phyloP scores from a whole-genome alignment of 30 jellyfish, hydroid and myxozoan genomes.

The Clytia hemisphaerica region DNA sequence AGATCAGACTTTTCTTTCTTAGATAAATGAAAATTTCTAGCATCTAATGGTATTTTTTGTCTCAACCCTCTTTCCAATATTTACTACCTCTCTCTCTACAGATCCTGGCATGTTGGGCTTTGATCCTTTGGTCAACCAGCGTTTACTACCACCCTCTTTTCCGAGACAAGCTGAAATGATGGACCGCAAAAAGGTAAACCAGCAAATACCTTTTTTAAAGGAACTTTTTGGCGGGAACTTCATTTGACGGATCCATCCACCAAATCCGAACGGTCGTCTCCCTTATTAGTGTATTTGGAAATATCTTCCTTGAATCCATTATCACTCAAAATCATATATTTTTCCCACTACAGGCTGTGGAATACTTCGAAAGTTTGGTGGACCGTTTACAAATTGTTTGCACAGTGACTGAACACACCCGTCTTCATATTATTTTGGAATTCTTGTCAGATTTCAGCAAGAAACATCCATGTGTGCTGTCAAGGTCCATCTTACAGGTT shows the following conservation, averaged over 20 bases:
- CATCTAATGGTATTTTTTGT: too few relatives aligned
- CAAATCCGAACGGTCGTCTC: constrained; percentile 49
- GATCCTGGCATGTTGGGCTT: constrained; percentile 54
- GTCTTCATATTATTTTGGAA: constrained; percentile 49
- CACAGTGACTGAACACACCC: constrained; percentile 41
- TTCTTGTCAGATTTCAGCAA: constrained; percentile 52
- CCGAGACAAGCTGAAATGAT: constrained; percentile 63
- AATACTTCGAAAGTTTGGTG: constrained; percentile 24
- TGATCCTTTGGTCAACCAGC: constrained; percentile 77
- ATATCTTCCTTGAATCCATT: constrained; percentile 48
- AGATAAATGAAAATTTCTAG: too few relatives aligned
- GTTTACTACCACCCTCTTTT: constrained; percentile 80
- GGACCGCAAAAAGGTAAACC: constrained; percentile 35
- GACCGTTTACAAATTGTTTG: constrained; percentile 28
- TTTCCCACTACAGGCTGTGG: constrained; percentile 29
- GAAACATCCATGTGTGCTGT: constrained; percentile 73
- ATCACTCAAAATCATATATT: constrained; percentile 29
- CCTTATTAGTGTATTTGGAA: constrained; percentile 42
- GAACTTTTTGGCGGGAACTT: too few relatives aligned
- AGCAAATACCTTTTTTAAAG: too few relatives aligned
- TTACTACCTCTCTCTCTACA: not conserved
- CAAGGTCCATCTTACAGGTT: constrained; percentile 69
- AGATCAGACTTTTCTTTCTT: too few relatives aligned
- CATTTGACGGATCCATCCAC: too few relatives aligned
- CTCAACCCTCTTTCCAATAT: too few relatives aligned